These are phyloP conservation scores for Leucopsar rothschildi DNA, from an alignment of 2,113 vertebrate species.

Conservation along the genomic window DNA sequence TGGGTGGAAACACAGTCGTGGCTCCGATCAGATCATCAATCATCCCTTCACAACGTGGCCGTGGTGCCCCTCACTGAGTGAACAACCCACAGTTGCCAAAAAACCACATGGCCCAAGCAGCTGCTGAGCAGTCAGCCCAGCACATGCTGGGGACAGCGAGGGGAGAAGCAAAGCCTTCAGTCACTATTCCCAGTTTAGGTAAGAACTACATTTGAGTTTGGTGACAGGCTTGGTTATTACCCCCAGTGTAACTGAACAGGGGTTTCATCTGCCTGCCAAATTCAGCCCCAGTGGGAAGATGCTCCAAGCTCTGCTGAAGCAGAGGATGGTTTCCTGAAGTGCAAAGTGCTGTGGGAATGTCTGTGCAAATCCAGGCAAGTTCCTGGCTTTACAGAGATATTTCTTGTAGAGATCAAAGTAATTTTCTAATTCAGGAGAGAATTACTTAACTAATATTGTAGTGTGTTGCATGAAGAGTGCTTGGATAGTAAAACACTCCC, in stretches of 20 bases:
- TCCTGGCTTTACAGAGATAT: neutral
- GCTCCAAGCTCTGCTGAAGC: neutral
- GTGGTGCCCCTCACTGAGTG: neutral
- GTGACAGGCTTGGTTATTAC: neutral
- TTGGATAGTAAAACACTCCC: neutral
- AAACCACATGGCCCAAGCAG: constrained; percentile 16
- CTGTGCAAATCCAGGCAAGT: neutral
- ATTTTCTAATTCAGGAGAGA: neutral
- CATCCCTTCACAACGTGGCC: neutral
- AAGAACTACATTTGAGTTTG: neutral
- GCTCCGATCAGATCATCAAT: neutral
- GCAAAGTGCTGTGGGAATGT: neutral
- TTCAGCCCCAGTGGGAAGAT: neutral
- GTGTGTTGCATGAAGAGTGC: neutral
- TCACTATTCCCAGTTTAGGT: neutral
- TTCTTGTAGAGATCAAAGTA: neutral
- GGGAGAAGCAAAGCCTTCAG: neutral
- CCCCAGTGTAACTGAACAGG: neutral
- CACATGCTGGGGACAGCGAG: rapidly evolving
- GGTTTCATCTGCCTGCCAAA: neutral
- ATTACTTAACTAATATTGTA: neutral
- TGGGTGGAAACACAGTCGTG: neutral
- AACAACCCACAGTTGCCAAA: neutral
- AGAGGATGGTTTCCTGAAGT: neutral
- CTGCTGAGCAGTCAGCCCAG: neutral